Percentiles rank a stretch among this genome's conserved stretches.
phyloP scores from a whole-genome alignment of 2,113 vertebrate species.

The Deroptyus accipitrinus region DNA sequence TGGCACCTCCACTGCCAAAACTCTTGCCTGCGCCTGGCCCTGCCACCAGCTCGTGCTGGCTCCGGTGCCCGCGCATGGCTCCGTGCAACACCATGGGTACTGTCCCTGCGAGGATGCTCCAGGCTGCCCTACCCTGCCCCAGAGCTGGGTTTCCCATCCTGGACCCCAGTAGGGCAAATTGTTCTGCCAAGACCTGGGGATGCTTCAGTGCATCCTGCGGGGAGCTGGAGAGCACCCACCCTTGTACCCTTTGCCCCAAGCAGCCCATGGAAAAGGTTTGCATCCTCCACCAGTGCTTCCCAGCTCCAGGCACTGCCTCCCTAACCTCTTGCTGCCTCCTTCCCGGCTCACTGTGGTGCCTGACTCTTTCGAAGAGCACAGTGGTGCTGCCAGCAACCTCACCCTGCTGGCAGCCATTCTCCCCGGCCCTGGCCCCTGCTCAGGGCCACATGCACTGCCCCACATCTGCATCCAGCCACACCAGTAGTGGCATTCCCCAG shows the following conservation, averaged over 20 bases:
- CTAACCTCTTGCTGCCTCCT: background rate
- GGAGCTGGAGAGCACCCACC: fast-evolving
- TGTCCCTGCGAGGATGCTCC: fast-evolving
- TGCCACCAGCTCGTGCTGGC: background rate
- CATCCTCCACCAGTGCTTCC: background rate
- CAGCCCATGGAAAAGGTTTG: background rate
- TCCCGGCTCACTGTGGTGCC: fast-evolving
- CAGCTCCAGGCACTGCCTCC: background rate
- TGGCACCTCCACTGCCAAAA: background rate
- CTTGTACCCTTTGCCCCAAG: background rate
- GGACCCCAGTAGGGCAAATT: background rate
- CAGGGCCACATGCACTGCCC: background rate
- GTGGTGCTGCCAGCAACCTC: background rate
- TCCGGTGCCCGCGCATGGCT: fast-evolving
- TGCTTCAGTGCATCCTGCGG: fast-evolving
- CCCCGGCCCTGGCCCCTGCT: background rate
- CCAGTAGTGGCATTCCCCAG: background rate
- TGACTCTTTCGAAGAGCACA: background rate
- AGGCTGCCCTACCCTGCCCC: background rate
- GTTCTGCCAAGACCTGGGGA: background rate
- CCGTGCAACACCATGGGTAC: fast-evolving
- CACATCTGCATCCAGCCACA: background rate
- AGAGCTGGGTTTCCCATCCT: background rate
- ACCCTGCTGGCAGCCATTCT: background rate
- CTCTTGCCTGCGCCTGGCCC: background rate